Base-by-base conservation (phyloP, 1,140 invertebrate species). In the Cydia fagiglandana region DNA sequence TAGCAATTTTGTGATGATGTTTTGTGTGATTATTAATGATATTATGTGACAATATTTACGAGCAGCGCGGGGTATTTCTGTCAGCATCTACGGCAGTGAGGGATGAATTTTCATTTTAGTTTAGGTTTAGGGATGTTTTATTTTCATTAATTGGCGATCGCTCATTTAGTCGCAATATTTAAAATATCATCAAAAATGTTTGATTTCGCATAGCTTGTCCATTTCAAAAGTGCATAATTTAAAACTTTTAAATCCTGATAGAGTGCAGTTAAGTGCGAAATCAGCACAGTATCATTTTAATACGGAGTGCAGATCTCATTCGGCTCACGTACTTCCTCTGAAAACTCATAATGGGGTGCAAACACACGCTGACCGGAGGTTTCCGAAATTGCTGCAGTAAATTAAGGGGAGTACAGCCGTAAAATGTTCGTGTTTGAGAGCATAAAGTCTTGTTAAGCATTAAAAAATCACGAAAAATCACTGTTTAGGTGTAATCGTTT, bases 301-400 rank as follows among this genome's bases (percentile, higher is more conserved):
- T 41, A 45, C 66, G 15, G 38, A 38, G n/a, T 38, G 9, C 34
- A 3, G 10, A 6, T 6, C 30, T 70, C 66, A 70, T 70, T 41
- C 30, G 66, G 13, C 66, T 70, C 66, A 70, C 66, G 66, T 70
- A 34, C 66, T 41, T 30, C 2, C 34, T 34, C 34, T 34, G 15
- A 12, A 38, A 38, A 17, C n/a, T 70, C 66, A 17, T 70, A 70
- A 70, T 70, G 20, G 66, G 34, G n/a, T 30, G n/a, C 34, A 38
- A 70, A 30, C 64, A 70, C 34, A 70, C 34, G 17, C 30, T 41
- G 9, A 41, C 66, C 66, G 2, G n/a, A 1, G 9, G 5, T n/a
- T 70, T 41, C 17, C 41, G 15, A 53, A 53, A 53, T 53, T 53
- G 6, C 50, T 17, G 15, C 6, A 3, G 17, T 53, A 53, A 53